A percentile compares a stretch with the other conserved stretches of the same genome.
Evolutionary conservation across 2,888 invertebrate genomes (phyloP).

Genomic region (Macropis europaea): DNA sequence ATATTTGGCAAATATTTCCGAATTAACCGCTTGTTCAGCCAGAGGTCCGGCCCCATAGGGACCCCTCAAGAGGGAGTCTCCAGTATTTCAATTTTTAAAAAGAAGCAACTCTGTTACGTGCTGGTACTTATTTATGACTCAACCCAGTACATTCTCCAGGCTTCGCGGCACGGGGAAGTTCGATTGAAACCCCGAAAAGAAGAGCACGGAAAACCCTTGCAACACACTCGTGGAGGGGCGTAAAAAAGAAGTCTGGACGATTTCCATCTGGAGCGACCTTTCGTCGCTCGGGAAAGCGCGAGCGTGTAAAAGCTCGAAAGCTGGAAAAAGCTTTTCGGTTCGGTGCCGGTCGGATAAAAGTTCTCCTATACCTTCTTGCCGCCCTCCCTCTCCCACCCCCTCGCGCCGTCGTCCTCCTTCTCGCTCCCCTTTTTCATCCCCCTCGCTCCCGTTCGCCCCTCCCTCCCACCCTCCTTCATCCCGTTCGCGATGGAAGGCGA

Average conservation of each 20-base stretch:
- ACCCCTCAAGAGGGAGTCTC: no score
- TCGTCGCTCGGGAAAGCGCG: slow-evolving; percentile 56
- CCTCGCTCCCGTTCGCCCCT: slow-evolving; percentile 24
- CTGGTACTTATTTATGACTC: no score
- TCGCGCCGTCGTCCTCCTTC: slow-evolving; percentile 13
- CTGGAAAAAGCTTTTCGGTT: slow-evolving; percentile 71
- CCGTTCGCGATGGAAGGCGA: slow-evolving; percentile 61
- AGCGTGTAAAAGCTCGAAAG: slow-evolving; percentile 69
- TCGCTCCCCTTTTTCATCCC: slow-evolving; percentile 36
- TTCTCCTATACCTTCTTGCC: slow-evolving; percentile 68
- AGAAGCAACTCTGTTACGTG: no score
- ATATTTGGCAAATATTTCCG: no score
- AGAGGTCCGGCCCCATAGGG: no score
- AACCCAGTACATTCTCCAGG: no score
- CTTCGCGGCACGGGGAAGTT: no score
- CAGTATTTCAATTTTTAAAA: no score
- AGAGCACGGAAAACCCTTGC: not conserved
- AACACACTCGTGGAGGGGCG: not conserved
- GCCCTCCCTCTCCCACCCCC: slow-evolving; percentile 24
- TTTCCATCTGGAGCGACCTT: slow-evolving; percentile 60
- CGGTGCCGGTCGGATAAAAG: slow-evolving; percentile 71
- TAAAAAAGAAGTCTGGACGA: slow-evolving; percentile 41
- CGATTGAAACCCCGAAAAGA: not conserved
- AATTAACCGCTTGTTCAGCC: no score
- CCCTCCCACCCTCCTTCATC: slow-evolving; percentile 18